These are phyloP conservation scores for Plagiodera versicolora DNA, from an alignment of 2,888 invertebrate genomes.

Conservation along the genomic window DNA sequence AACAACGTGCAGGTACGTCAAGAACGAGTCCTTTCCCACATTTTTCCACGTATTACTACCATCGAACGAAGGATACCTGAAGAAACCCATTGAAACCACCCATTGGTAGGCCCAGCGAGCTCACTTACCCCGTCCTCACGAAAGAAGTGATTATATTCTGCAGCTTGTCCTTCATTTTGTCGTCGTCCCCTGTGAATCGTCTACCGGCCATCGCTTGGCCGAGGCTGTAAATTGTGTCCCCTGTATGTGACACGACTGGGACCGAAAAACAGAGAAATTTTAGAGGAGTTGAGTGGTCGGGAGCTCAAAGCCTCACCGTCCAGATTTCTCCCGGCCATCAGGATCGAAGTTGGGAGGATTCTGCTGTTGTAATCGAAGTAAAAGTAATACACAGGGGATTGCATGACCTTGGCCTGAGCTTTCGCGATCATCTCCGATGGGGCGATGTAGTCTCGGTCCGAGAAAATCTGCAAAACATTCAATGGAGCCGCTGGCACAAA, in stretches of 20 bases:
- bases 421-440: constrained; percentile 38
- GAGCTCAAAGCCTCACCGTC: neutral
- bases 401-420: constrained; percentile 37
- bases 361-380: constrained; percentile 8
- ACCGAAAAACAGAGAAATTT: too few relatives aligned
- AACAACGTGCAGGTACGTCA: neutral
- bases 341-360: neutral
- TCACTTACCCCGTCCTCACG: neutral
- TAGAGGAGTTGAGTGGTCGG: too few relatives aligned
- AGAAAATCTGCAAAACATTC: constrained; percentile 56
- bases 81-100: neutral
- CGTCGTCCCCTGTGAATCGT: constrained; percentile 28
- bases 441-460: constrained; percentile 62
- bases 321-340: neutral
- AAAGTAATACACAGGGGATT: constrained; percentile 38
- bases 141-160: constrained; percentile 23
- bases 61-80: neutral
- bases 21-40: neutral
- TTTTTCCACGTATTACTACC: neutral
- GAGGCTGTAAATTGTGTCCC: constrained; percentile 33
- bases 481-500: neutral
- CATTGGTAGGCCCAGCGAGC: neutral
- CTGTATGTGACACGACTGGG: constrained; percentile 38
- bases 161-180: constrained; percentile 36
- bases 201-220: constrained; percentile 16